Evolutionary conservation across 2,113 vertebrate species (phyloP).

Genomic region (Atlantisia rogersi): DNA sequence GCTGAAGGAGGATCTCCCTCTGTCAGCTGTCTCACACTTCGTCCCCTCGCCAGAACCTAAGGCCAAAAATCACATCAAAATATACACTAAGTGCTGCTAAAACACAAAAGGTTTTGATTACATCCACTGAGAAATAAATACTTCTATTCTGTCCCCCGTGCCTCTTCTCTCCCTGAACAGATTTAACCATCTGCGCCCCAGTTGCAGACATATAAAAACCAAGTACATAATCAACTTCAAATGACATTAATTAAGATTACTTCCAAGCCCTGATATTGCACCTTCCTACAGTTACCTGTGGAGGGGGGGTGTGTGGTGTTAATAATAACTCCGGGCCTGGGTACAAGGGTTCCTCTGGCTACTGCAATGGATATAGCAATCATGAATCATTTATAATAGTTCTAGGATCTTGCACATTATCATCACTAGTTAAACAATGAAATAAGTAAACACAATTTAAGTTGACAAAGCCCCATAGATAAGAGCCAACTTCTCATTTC

Average conservation of each 20-base stretch:
- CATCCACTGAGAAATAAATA: background rate
- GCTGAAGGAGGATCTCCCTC: background rate
- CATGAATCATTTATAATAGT: background rate
- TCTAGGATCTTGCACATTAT: background rate
- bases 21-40: background rate
- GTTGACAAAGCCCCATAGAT: background rate
- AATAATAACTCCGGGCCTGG: background rate
- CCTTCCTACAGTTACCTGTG: background rate
- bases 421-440: background rate
- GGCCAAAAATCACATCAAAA: background rate
- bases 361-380: background rate
- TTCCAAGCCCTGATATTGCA: background rate
- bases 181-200: background rate
- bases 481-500: background rate
- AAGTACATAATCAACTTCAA: background rate
- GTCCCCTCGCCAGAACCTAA: background rate
- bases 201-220: background rate
- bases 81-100: background rate
- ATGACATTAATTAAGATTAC: background rate
- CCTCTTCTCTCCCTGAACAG: background rate
- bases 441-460: constrained; percentile 4
- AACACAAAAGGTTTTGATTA: background rate
- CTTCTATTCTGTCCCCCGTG: background rate
- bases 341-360: background rate
- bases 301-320: background rate